phyloP scores from a whole-genome alignment of 2,888 invertebrate species.

The Phaedon cochleariae region DNA sequence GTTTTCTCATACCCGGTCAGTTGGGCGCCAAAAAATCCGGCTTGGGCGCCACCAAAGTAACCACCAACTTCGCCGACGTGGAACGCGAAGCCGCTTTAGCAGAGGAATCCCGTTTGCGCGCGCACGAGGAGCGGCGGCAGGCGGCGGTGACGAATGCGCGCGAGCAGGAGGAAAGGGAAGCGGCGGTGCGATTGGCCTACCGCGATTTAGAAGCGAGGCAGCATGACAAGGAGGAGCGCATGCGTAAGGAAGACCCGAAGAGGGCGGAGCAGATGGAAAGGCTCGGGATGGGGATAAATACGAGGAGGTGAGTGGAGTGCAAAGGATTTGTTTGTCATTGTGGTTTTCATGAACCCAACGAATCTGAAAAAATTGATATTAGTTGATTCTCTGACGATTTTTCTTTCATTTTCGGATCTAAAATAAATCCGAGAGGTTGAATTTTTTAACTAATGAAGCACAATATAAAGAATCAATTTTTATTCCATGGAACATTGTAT shows the following conservation, averaged over 20 bases:
- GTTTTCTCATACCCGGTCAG: too few relatives aligned
- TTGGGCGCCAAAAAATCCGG: slow-evolving; percentile 88
- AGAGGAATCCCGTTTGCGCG: slow-evolving; percentile 70
- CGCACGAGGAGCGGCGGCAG: slow-evolving; percentile 61
- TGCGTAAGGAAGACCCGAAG: slow-evolving; percentile 77
- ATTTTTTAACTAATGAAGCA: too few relatives aligned
- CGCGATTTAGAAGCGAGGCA: slow-evolving; percentile 74
- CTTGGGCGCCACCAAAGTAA: slow-evolving; percentile 93
- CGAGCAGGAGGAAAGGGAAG: slow-evolving; percentile 74
- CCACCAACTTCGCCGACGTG: slow-evolving; percentile 93
- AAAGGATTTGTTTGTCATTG: too few relatives aligned
- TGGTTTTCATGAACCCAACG: too few relatives aligned
- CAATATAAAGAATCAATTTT: too few relatives aligned
- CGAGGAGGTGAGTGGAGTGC: slow-evolving; percentile 66
- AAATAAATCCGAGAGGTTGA: too few relatives aligned
- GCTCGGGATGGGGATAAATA: slow-evolving; percentile 88
- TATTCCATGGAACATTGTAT: too few relatives aligned
- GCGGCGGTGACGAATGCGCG: slow-evolving; percentile 63
- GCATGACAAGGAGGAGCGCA: slow-evolving; percentile 76
- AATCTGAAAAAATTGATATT: too few relatives aligned
- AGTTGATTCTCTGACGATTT: too few relatives aligned
- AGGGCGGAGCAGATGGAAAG: slow-evolving; percentile 91
- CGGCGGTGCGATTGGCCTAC: slow-evolving; percentile 78
- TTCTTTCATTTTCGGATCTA: too few relatives aligned
- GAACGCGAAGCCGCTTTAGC: slow-evolving; percentile 89